Evolutionary conservation across 2,888 invertebrate species (phyloP).

Genomic region (Orchesellides sinensis): DNA sequence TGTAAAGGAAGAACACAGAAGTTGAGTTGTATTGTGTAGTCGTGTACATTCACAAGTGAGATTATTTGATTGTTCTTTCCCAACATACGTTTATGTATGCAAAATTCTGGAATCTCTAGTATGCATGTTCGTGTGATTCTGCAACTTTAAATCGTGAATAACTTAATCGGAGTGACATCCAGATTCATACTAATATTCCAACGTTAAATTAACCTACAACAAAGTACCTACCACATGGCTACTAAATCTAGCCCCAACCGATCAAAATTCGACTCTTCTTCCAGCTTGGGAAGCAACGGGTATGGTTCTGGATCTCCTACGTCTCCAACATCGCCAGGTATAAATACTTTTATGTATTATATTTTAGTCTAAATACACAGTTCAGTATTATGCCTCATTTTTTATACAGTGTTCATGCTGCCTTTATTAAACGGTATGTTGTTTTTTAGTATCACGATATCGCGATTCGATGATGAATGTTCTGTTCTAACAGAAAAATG

Average conservation of each 20-base stretch:
- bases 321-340: slow-evolving; percentile 61
- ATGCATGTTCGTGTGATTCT: no score
- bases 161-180: background rate
- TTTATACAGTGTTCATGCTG: no score
- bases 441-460: no score
- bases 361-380: background rate
- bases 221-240: slow-evolving; percentile 50
- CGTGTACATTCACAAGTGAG: slow-evolving; percentile 22
- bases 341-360: background rate
- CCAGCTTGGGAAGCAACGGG: slow-evolving; percentile 58
- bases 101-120: background rate
- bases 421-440: no score
- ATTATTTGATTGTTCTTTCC: slow-evolving; percentile 15
- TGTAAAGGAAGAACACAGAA: background rate
- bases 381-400: no score
- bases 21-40: background rate
- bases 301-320: slow-evolving; percentile 57
- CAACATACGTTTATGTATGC: background rate
- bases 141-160: background rate
- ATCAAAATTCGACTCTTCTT: slow-evolving; percentile 60
- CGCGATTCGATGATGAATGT: no score
- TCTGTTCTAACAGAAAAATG: no score
- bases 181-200: no score
- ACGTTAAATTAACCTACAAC: no score
- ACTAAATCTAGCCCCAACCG: slow-evolving; percentile 47